Percentiles rank a stretch among this genome's conserved stretches.
Conservation (phyloP, 2,797 vertebrate genomes). For the Labroides dimidiatus region DNA sequence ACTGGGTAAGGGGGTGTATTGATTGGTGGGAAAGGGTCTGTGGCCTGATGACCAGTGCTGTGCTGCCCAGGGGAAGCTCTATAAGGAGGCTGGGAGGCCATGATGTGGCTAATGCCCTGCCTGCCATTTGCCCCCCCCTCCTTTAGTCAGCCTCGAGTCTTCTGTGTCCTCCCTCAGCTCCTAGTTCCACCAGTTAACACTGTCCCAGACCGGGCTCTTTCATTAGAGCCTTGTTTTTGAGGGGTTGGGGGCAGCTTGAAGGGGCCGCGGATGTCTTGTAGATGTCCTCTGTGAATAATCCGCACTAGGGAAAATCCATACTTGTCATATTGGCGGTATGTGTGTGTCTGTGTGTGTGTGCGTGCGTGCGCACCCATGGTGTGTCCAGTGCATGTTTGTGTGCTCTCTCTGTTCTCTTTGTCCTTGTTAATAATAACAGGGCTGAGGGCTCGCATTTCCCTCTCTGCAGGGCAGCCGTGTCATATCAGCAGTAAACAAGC, state of each 20-base stretch:
- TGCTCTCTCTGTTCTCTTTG: conserved; percentile 85
- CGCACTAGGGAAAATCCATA: conserved; percentile 84
- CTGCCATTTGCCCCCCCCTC: conserved; percentile 77
- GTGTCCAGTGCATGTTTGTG: conserved; percentile 73
- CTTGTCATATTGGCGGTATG: conserved; percentile 83
- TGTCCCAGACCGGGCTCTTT: conserved; percentile 71
- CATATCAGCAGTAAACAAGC: conserved; percentile 90
- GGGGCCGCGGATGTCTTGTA: conserved; percentile 76
- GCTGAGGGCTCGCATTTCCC: conserved; percentile 86
- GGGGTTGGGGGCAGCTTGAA: conserved; percentile 71
- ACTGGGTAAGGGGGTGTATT: conserved; percentile 73
- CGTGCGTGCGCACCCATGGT: conserved; percentile 29
- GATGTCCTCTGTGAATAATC: conserved; percentile 87
- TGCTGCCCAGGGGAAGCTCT: conserved; percentile 76
- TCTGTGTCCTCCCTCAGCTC: conserved; percentile 64
- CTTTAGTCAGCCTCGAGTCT: conserved; percentile 72
- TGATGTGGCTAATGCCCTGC: conserved; percentile 86
- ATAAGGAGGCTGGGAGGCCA: conserved; percentile 81
- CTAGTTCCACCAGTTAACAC: conserved; percentile 70
- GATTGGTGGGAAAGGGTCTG: conserved; percentile 80
- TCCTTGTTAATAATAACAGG: conserved; percentile 92
- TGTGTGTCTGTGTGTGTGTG: conserved; percentile 12
- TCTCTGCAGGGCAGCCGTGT: conserved; percentile 88
- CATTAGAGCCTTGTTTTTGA: conserved; percentile 78
- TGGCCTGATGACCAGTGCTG: conserved; percentile 78